Conservation (phyloP, 2,888 invertebrate species). For the Agrotis ipsilon region DNA sequence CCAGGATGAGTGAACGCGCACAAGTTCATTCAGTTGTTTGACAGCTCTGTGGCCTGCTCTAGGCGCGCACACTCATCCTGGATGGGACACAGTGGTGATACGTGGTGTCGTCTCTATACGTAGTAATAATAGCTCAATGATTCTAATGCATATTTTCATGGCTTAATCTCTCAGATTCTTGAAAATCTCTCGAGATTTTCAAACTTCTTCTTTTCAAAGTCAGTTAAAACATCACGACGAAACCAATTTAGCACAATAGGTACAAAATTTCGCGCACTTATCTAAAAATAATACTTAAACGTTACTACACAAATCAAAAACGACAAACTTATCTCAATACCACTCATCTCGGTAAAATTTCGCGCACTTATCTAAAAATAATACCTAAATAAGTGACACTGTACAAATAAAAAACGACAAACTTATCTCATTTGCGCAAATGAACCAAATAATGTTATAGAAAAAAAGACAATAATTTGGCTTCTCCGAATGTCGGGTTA, state of each 20-base stretch:
- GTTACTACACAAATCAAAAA: not conserved
- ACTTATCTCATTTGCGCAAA: slow-evolving; percentile 74
- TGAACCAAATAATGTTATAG: slow-evolving; percentile 50
- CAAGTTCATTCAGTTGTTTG: no score
- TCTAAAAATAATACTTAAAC: slow-evolving; percentile 3
- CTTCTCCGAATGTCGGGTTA: slow-evolving; percentile 44
- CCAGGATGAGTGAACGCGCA: no score
- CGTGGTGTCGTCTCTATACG: no score
- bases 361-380: not conserved
- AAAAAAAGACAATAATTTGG: slow-evolving; percentile 41
- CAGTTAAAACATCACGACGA: not conserved
- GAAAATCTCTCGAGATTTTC: not conserved
- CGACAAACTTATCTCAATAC: no score
- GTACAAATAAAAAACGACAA: slow-evolving; percentile 8
- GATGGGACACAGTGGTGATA: no score
- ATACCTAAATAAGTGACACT: not conserved
- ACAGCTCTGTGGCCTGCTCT: no score
- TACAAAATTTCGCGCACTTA: not conserved
- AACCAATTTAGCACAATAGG: not conserved
- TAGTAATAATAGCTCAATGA: no score
- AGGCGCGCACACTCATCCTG: no score
- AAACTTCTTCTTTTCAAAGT: no score
- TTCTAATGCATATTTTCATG: not conserved
- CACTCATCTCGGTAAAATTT: no score
- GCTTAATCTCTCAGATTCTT: not conserved